These are phyloP conservation scores for Congeria kusceri DNA, from an alignment of 2,888 invertebrate genomes.

Conservation along the genomic window DNA sequence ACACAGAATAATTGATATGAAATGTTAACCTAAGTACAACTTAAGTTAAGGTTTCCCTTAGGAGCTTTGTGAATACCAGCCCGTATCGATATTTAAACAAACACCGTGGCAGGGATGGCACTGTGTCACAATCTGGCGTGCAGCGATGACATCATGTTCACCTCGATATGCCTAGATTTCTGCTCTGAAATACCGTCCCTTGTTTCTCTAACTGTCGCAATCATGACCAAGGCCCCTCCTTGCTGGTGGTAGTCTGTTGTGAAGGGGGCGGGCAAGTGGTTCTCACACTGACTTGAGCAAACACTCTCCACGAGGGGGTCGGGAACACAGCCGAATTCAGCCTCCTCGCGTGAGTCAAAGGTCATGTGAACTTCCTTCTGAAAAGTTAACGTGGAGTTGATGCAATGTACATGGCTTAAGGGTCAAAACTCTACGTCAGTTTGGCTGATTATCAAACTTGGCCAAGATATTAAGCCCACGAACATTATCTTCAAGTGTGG, in stretches of 20 bases:
- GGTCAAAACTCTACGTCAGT: no score
- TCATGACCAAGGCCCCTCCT: not conserved
- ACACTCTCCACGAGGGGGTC: not conserved
- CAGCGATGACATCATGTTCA: not conserved
- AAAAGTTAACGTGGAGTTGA: not conserved
- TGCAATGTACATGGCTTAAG: not conserved
- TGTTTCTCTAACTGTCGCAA: not conserved
- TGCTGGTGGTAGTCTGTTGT: not conserved
- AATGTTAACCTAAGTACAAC: no score
- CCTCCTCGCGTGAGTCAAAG: constrained; percentile 13
- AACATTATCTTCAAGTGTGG: no score
- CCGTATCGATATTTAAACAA: no score
- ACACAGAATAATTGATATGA: no score
- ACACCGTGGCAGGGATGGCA: not conserved
- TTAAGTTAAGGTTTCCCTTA: no score
- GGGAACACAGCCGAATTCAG: constrained; percentile 29
- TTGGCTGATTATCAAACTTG: no score
- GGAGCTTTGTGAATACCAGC: no score
- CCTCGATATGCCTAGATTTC: not conserved
- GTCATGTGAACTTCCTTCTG: not conserved
- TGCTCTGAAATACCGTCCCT: not conserved
- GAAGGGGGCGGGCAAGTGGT: not conserved
- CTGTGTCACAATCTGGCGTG: constrained; percentile 6
- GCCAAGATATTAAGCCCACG: no score
- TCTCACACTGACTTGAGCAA: not conserved